Evolutionary conservation across 2,888 invertebrate species (phyloP), one percentile per base, ranked within the genome.

Genomic region (Drosophila macrospina): DNA sequence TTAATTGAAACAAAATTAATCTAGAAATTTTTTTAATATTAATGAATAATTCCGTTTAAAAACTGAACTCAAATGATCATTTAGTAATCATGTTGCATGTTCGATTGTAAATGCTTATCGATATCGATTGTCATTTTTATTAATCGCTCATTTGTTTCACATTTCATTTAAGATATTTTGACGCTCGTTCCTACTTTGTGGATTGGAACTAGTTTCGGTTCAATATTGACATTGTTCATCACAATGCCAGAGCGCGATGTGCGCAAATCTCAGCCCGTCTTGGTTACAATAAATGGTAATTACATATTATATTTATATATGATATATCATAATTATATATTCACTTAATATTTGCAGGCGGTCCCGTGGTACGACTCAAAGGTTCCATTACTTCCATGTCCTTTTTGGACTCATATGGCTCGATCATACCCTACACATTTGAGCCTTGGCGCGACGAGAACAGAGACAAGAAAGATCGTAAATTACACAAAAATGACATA

Each of bases 191-290:
- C 99, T 80, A 98, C 98, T 86, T 93, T 99, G 78, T 99, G 99
- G 99, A 96, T 99, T 89, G 99, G 99, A 89, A 99, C 99, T 82
- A 98, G 98, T 92, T 94, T 97, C 88, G 99, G 99, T 88, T 98
- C 99, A 66, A 97, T 98, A 91, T 94, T 99, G 89, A 98, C 98
- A 74, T 95, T 99, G 93, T 95, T 96, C 92, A 95, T 99, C 91
- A 96, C 95, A 91, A 95, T 96, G 81, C 95, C 96, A 68, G 95
- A 96, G 89, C 93, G 95, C 56, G 98, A 98, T 91, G 94, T 94
- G 80, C 93, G 98, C 90, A 95, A 95, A 91, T 95, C 96, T 77
- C 97, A 97, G 91, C 97, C 97, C 56, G 97, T 97, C 80, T 95
- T 96, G 89, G 95, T 98, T 84, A 96, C 97, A 90, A 96, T 98